These are phyloP conservation scores for Setophaga kirtlandii DNA, from an alignment of 2,113 vertebrate species.

Conservation along the genomic window DNA sequence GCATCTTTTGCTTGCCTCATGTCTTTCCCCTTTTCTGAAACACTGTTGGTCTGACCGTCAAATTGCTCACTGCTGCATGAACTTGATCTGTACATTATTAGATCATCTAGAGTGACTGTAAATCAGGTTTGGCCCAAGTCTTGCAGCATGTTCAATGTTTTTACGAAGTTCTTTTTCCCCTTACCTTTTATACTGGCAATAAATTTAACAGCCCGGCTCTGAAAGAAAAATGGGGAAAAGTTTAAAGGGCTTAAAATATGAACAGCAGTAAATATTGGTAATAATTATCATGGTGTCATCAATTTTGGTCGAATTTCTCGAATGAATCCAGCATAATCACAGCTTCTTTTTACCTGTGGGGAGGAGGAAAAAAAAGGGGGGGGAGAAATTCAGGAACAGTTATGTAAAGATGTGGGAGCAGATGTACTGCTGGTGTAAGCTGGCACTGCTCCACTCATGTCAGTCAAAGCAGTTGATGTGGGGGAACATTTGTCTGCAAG, in stretches of 20 bases:
- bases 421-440: slow-evolving; percentile 34
- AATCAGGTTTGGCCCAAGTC: slow-evolving; percentile 12
- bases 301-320: not conserved
- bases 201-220: not conserved
- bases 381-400: not conserved
- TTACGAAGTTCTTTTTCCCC: not conserved
- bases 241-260: not conserved
- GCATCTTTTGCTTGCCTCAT: not conserved
- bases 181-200: not conserved
- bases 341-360: not conserved
- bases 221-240: not conserved
- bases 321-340: not conserved
- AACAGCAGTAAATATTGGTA: not conserved
- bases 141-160: not conserved
- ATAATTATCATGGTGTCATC: not conserved
- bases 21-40: slow-evolving; percentile 36
- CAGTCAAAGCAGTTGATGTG: slow-evolving; percentile 35
- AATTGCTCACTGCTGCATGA: slow-evolving; percentile 55
- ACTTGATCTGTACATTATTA: slow-evolving; percentile 54
- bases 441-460: not conserved
- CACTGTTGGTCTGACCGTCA: not conserved
- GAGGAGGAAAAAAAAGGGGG: not conserved
- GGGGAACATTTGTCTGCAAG: slow-evolving; percentile 5
- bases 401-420: slow-evolving; percentile 56
- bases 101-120: slow-evolving; percentile 46